A percentile compares a stretch with the other conserved stretches of the same genome.
These are phyloP conservation scores for Mesocricetus auratus DNA, from an alignment of 2,113 vertebrate genomes.

Conservation along the genomic window DNA sequence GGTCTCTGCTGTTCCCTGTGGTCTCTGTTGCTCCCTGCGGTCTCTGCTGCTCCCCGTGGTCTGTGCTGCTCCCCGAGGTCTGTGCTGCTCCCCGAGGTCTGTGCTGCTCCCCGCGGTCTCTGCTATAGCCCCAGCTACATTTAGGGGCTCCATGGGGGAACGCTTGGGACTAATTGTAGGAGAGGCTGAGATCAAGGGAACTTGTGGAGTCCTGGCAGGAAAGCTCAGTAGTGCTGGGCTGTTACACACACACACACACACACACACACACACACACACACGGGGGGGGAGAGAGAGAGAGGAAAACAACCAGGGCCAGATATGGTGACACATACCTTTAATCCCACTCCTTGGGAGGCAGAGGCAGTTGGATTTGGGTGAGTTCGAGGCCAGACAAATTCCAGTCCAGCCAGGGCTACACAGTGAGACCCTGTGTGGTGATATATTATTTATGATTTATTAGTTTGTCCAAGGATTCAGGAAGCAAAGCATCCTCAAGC, in stretches of 20 bases:
- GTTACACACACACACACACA: no score
- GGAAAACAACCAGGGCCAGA: background rate
- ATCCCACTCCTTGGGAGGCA: background rate
- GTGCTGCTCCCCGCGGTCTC: background rate
- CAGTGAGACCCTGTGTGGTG: background rate
- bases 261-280: no score
- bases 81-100: no score
- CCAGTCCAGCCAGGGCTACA: background rate
- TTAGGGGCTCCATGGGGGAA: background rate
- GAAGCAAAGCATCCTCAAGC: no score
- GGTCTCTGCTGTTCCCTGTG: no score
- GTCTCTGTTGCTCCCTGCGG: no score
- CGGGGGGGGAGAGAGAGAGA: no score
- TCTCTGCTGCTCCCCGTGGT: no score
- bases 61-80: no score
- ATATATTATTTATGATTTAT: no score
- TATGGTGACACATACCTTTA: no score
- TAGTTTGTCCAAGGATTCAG: no score
- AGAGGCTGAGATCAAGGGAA: background rate
- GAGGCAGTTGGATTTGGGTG: background rate
- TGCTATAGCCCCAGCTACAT: background rate
- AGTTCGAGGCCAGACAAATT: background rate
- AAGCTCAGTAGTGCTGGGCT: background rate
- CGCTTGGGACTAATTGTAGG: fast-evolving
- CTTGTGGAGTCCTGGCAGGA: background rate